Evolutionary conservation across 2,113 vertebrate genomes (phyloP).

Genomic region (Cheilinus undulatus): DNA sequence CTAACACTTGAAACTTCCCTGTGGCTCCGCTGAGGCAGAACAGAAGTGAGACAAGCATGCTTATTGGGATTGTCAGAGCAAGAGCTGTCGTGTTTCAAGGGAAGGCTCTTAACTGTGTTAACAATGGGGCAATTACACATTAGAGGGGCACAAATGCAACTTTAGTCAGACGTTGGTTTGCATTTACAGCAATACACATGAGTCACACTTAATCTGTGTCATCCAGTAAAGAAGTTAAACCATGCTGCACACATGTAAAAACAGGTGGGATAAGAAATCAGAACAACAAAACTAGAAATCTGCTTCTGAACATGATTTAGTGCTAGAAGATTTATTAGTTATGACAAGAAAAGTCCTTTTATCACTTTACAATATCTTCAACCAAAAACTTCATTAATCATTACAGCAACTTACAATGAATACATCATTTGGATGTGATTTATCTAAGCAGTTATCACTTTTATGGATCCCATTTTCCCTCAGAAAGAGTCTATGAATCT

Average conservation of each 20-base stretch:
- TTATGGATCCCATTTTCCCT: conserved; percentile 7
- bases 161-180: conserved; percentile 45
- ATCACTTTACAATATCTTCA: neutral
- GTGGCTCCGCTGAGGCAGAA: conserved; percentile 63
- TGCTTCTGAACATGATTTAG: too few relatives aligned
- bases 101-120: conserved; percentile 55
- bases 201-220: conserved; percentile 11
- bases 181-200: conserved; percentile 3
- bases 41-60: conserved; percentile 62
- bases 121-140: conserved; percentile 58
- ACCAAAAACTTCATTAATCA: neutral
- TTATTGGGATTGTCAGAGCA: conserved; percentile 69
- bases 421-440: neutral
- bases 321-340: neutral
- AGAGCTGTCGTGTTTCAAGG: conserved; percentile 70
- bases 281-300: neutral
- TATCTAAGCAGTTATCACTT: conserved; percentile 8
- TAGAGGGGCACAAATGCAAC: conserved; percentile 27
- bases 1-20: conserved; percentile 60
- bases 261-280: neutral
- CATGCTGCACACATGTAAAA: too few relatives aligned
- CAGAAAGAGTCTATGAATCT: conserved; percentile 17
- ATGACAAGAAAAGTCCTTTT: conserved; percentile 5
- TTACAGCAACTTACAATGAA: neutral
- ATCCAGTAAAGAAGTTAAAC: conserved; percentile 3